phyloP scores from a whole-genome alignment of 2,888 invertebrate genomes.

The Netelia melanura region DNA sequence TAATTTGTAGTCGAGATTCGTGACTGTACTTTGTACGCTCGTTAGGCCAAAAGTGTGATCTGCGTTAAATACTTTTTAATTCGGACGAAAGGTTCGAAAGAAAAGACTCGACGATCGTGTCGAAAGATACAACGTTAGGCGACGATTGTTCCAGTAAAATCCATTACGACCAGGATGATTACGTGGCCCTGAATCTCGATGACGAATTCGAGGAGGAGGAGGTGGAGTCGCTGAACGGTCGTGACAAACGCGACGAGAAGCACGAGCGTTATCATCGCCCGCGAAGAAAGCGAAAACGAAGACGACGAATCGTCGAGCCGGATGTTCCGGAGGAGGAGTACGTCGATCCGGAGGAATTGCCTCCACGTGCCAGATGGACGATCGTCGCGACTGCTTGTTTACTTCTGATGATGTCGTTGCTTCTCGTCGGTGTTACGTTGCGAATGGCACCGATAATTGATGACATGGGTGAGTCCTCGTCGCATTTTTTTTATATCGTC shows the following conservation, averaged over 20 bases:
- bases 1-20: not conserved
- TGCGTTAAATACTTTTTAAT: not conserved
- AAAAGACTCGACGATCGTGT: too few species aligned
- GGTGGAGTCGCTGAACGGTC: slow-evolving; percentile 77
- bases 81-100: not conserved
- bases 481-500: not conserved
- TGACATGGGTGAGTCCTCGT: slow-evolving; percentile 93
- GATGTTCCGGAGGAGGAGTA: slow-evolving; percentile 85
- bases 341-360: slow-evolving; percentile 92
- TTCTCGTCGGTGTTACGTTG: slow-evolving; percentile 95
- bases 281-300: slow-evolving; percentile 82
- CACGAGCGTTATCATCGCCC: slow-evolving; percentile 80
- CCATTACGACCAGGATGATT: slow-evolving; percentile 85
- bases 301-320: slow-evolving; percentile 76
- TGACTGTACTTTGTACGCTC: not conserved
- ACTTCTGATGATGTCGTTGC: slow-evolving; percentile 94
- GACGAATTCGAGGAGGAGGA: slow-evolving; percentile 83
- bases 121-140: not conserved
- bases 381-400: slow-evolving; percentile 96
- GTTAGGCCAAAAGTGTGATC: not conserved
- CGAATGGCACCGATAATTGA: slow-evolving; percentile 98
- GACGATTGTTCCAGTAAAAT: slow-evolving; percentile 81
- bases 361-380: slow-evolving; percentile 94
- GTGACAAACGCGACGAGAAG: slow-evolving; percentile 73
- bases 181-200: slow-evolving; percentile 86